These are phyloP conservation scores for Pseudoatta argentina DNA, from an alignment of 1,140 invertebrate species.

Conservation along the genomic window DNA sequence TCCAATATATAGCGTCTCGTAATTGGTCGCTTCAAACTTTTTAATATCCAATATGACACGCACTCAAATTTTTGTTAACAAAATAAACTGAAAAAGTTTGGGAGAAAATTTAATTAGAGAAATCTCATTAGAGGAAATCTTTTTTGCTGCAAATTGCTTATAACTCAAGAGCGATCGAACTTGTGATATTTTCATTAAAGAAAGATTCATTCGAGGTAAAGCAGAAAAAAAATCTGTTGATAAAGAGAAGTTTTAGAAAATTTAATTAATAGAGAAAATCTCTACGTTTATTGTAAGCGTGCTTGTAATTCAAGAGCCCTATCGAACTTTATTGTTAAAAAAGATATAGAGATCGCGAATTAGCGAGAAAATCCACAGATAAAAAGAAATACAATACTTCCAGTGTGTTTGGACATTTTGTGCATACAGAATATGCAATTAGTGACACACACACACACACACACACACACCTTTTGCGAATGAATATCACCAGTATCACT, in stretches of 20 bases:
- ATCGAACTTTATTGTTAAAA: constrained; percentile 2
- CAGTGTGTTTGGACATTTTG: not conserved
- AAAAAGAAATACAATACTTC: not conserved
- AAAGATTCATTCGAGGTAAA: constrained; percentile 15
- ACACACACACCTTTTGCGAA: not conserved
- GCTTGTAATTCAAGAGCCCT: not conserved
- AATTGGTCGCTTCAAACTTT: constrained; percentile 18
- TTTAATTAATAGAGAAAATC: constrained; percentile 9
- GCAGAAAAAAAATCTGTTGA: not conserved
- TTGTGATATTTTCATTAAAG: constrained; percentile 24
- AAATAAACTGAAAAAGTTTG: constrained; percentile 5
- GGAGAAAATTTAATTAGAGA: not conserved
- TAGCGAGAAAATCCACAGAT: not conserved
- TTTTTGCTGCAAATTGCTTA: constrained; percentile 1
- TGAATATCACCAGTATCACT: not conserved
- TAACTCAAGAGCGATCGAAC: not conserved
- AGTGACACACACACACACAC: not conserved
- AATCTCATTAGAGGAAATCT: not conserved
- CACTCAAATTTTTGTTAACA: constrained; percentile 19
- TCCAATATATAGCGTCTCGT: not conserved
- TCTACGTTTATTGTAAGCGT: not conserved
- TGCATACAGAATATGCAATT: not conserved
- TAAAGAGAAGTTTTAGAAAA: constrained; percentile 11
- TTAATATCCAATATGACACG: not conserved
- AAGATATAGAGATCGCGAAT: not conserved